phyloP scores from a whole-genome alignment of 2,888 invertebrate species.

The Hylaea fasciaria region DNA sequence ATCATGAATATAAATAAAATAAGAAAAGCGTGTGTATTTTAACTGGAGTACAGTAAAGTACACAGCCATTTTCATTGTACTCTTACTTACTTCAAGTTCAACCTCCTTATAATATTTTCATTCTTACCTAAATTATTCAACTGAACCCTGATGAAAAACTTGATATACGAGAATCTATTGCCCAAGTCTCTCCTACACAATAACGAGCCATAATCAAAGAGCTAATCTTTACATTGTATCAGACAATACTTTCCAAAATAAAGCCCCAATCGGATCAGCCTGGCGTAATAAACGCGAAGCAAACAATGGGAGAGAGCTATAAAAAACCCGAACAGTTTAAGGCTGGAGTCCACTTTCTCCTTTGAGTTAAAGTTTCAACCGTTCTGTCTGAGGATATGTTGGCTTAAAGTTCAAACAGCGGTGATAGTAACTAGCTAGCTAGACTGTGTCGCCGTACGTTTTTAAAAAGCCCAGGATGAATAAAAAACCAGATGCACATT shows the following conservation, averaged over 20 bases:
- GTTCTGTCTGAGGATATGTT: too few species aligned
- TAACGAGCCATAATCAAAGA: slow-evolving; percentile 18
- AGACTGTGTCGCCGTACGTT: too few species aligned
- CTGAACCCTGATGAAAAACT: not conserved
- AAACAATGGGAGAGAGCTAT: slow-evolving; percentile 24
- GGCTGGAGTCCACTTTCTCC: slow-evolving; percentile 12
- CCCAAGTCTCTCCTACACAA: slow-evolving; percentile 12
- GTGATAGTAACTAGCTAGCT: not conserved
- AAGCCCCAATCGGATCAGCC: slow-evolving; percentile 32
- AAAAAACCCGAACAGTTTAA: slow-evolving; percentile 16
- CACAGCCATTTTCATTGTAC: too few species aligned
- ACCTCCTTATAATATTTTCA: too few species aligned
- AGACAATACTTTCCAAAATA: slow-evolving; percentile 28
- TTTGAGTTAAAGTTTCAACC: not conserved
- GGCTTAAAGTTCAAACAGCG: not conserved
- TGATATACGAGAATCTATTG: slow-evolving; percentile 1
- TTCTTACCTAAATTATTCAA: not conserved
- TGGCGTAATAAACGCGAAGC: slow-evolving; percentile 22
- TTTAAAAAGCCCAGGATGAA: too few species aligned
- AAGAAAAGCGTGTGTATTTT: too few species aligned
- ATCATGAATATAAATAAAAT: too few species aligned
- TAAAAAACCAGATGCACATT: too few species aligned
- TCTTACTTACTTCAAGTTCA: too few species aligned
- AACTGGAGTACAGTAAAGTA: too few species aligned
- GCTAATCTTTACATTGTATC: slow-evolving; percentile 20